A percentile compares a stretch with the other conserved stretches of the same genome.
phyloP scores from a whole-genome alignment of 2,888 invertebrate genomes.

The Periphyllus acericola region DNA sequence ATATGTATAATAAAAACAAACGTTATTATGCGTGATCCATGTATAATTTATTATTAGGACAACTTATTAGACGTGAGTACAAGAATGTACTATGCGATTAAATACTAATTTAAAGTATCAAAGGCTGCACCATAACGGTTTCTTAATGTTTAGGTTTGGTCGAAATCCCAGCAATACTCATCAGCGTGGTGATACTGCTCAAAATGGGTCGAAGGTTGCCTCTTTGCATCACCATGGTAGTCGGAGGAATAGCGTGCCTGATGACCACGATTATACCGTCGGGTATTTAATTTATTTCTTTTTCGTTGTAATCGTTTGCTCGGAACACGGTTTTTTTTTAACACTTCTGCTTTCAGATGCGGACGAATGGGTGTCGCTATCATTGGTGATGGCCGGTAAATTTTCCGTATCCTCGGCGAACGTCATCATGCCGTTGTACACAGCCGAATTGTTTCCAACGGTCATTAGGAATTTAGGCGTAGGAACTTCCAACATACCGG shows the following conservation, averaged over 20 bases:
- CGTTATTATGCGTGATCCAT: neutral
- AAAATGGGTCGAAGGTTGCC: conserved; percentile 80
- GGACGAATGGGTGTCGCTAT: conserved; percentile 74
- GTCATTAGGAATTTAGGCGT: conserved; percentile 77
- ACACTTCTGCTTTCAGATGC: conserved; percentile 40
- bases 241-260: conserved; percentile 78
- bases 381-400: conserved; percentile 82
- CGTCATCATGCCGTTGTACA: conserved; percentile 81
- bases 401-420: conserved; percentile 83
- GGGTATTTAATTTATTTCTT: conserved; percentile 6
- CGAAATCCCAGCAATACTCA: conserved; percentile 81
- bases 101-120: neutral
- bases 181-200: conserved; percentile 80
- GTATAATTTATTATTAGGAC: neutral
- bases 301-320: neutral
- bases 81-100: neutral
- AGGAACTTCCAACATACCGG: conserved; percentile 80
- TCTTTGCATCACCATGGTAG: conserved; percentile 75
- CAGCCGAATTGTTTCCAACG: conserved; percentile 79
- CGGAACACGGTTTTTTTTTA: neutral
- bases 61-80: neutral
- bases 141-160: conserved; percentile 73
- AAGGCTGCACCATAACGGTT: neutral
- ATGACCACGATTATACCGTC: conserved; percentile 65
- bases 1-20: too few species aligned